A percentile compares a stretch with the other conserved stretches of the same genome.
Evolutionary conservation across 2,888 invertebrate species (phyloP).

Genomic region (Hyles lineata): DNA sequence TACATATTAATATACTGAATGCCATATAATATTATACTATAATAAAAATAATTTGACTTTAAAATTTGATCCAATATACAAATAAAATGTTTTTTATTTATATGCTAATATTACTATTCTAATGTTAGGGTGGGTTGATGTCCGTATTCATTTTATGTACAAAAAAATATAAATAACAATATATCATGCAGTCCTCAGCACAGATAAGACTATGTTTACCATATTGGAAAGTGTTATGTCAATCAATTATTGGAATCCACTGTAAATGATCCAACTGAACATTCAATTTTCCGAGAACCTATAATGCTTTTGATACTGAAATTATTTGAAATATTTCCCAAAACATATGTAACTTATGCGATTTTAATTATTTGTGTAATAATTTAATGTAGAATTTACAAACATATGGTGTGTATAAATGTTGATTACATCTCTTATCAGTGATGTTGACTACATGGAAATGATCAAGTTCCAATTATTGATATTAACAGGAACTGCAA

Average conservation of each 20-base stretch:
- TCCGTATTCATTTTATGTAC: conserved; percentile 73
- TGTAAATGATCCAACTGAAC: neutral
- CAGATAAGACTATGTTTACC: neutral
- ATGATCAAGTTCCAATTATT: conserved; percentile 27
- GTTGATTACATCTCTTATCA: conserved; percentile 2
- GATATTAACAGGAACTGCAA: conserved; percentile 18
- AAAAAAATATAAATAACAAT: conserved; percentile 47
- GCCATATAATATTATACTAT: conserved; percentile 39
- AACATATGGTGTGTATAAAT: neutral
- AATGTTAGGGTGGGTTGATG: conserved; percentile 79
- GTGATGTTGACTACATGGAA: conserved; percentile 11
- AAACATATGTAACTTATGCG: neutral
- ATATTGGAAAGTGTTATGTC: neutral
- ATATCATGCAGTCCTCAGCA: neutral
- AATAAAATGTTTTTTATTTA: conserved; percentile 32
- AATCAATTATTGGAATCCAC: neutral
- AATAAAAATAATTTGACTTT: conserved; percentile 23
- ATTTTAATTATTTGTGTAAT: neutral
- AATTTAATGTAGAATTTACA: neutral
- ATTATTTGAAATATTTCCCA: neutral
- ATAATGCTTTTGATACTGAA: neutral
- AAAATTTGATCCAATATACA: conserved; percentile 36
- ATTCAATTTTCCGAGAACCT: conserved; percentile 1
- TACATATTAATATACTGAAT: conserved; percentile 33
- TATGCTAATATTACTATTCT: conserved; percentile 54